Base-by-base conservation (phyloP, 2,797 vertebrate species). In the Pseudomugil tenellus region DNA sequence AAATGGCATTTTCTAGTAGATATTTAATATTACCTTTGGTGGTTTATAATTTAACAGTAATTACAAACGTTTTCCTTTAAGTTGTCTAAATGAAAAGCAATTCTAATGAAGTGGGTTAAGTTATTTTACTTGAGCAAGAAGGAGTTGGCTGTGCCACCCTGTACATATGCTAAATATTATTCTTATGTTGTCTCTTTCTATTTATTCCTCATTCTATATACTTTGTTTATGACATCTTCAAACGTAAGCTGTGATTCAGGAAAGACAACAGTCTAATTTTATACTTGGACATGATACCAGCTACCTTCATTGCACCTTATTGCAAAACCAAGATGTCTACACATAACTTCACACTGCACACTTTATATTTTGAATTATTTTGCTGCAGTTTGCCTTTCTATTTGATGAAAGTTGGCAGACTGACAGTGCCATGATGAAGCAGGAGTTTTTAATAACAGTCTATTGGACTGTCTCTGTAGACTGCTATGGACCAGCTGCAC, bases 401-500 rank as follows among this genome's bases (percentile, higher is more conserved):
- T 46, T 23, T n/a, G 39, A 56, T 51, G 39, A 17, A 28, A 43
- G 14, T 55, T 57, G 64, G 53, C 72, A 64, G 52, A 39, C 31
- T 64, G 55, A 67, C 32, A 23, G 29, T 64, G 63, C 28, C 63
- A 65, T 71, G 56, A 57, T 64, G 58, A 43, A 37, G 35, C 5
- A 25, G 48, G 54, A 2, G n/a, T 55, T 67, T 76, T 80, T 48
- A 19, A 1, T 56, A 58, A 79, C 37, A 0, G 19, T 75, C 16
- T 80, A 25, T 62, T 68, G 80, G 75, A 21, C 59, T 87, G 26
- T 76, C 57, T 72, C 48, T 67, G 69, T 82, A 99, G 98, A 99
- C 97, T 52, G 97, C 98, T 37, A 99, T 99, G 98, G 98, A 99
- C 91, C 98, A 99, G 87, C 94, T 99, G 63, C 98, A 99, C 87